Percentiles rank a stretch among this genome's conserved stretches.
Conservation (phyloP, 1,140 invertebrate species). For the Trypoxylus dichotomus region DNA sequence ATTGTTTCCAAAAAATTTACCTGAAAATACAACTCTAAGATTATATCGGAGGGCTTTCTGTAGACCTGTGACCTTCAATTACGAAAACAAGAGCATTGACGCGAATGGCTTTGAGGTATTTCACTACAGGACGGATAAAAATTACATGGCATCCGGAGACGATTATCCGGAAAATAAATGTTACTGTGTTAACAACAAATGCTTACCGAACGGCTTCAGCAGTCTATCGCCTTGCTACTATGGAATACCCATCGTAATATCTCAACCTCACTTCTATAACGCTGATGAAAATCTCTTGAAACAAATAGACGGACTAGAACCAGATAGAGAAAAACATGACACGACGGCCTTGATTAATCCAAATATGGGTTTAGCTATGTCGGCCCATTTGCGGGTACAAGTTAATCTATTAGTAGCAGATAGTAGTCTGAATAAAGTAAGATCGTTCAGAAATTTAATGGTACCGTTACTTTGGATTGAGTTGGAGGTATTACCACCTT, state of each 20-base stretch:
- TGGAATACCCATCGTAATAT: constrained; percentile 71
- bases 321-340: constrained; percentile 60
- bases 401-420: constrained; percentile 65
- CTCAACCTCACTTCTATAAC: constrained; percentile 78
- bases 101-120: constrained; percentile 53
- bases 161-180: constrained; percentile 65
- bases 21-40: constrained; percentile 57
- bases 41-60: constrained; percentile 72
- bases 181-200: constrained; percentile 59
- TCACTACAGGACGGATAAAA: constrained; percentile 55
- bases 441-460: constrained; percentile 61
- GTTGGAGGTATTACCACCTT: constrained; percentile 55
- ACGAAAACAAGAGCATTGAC: constrained; percentile 47
- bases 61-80: constrained; percentile 62
- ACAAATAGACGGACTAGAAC: constrained; percentile 67
- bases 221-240: constrained; percentile 74
- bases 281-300: constrained; percentile 66
- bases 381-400: constrained; percentile 64
- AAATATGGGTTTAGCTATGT: constrained; percentile 60
- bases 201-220: constrained; percentile 64
- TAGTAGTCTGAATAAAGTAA: constrained; percentile 57
- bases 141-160: constrained; percentile 61
- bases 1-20: constrained; percentile 61
- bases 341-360: constrained; percentile 54
- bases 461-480: constrained; percentile 70